phyloP scores from a whole-genome alignment of 2,888 invertebrate genomes.

The Pinctada fucata region DNA sequence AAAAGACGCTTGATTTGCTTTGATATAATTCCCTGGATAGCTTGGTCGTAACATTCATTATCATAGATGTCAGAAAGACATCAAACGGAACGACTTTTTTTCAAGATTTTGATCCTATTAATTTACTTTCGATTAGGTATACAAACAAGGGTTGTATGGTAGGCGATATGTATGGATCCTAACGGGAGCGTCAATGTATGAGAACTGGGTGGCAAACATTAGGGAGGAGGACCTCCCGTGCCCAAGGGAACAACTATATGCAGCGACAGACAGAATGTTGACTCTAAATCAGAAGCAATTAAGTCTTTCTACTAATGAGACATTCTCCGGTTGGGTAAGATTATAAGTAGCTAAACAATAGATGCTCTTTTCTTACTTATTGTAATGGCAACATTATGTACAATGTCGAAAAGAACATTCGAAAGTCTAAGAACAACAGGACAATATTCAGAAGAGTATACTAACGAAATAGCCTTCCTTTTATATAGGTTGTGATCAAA shows the following conservation, averaged over 20 bases:
- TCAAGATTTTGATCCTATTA: not conserved
- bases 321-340: slow-evolving; percentile 45
- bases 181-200: slow-evolving; percentile 96
- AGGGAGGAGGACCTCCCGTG: slow-evolving; percentile 28
- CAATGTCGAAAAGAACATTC: no score
- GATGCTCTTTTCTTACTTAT: no score
- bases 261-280: slow-evolving; percentile 38
- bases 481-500: no score
- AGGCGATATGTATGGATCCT: slow-evolving; percentile 98
- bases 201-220: slow-evolving; percentile 85
- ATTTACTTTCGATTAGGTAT: slow-evolving; percentile 77
- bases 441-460: no score
- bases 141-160: slow-evolving; percentile 93
- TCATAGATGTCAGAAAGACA: no score
- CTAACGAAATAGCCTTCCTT: no score
- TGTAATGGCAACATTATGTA: no score
- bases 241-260: slow-evolving; percentile 38
- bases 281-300: slow-evolving; percentile 34
- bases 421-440: no score
- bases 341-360: no score
- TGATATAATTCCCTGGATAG: no score
- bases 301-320: slow-evolving; percentile 8
- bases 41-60: not conserved
- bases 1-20: no score
- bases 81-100: no score